Evolutionary conservation across 2,113 vertebrate genomes (phyloP), one percentile per base, ranked within the genome.

Genomic region (Pavo muticus): DNA sequence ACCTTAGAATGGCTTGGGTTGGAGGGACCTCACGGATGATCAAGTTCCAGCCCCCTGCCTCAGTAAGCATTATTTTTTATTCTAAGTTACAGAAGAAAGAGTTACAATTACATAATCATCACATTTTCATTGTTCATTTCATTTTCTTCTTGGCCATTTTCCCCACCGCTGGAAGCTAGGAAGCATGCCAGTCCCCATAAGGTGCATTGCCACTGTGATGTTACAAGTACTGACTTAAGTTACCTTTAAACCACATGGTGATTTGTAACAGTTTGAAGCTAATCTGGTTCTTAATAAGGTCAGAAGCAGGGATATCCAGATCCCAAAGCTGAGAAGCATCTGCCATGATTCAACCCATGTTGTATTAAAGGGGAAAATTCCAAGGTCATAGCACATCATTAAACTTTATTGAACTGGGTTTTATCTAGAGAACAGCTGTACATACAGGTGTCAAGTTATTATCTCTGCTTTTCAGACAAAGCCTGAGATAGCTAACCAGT

Each of bases 351-450:
- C 74, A 64, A 5, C 16, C 35, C 19, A 2, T 35, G 9, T 30
- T 35, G 3, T 80, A 3, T 42, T 17, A 64, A 13, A 50, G 69
- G 59, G 78, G 88, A 9, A 42, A 52, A 27, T 75, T 85, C 88
- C 19, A 10, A 23, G 54, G 69, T 77, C 76, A 1, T 16, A 39
- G 6, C 32, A 37, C 18, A 17, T 45, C 45, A 2, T 32, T n/a
- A 30, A 59, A 57, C 30, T 80, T 35, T 1, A 18, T 21, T 11
- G 59, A 37, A 1, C 35, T 59, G 57, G 59, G 11, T 63, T 95
- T 73, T 44, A 72, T 61, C 80, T 72, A 76, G 95, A 90, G 93
- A 94, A 18, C 87, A 96, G 93, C 93, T 94, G 65, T 87, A 52
- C 17, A 6, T 48, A 72, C 84, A 92, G 81, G 70, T 72, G 73